These are phyloP conservation scores for Phyllotis vaccarum DNA, from an alignment of 2,797 vertebrate species.

Conservation along the genomic window DNA sequence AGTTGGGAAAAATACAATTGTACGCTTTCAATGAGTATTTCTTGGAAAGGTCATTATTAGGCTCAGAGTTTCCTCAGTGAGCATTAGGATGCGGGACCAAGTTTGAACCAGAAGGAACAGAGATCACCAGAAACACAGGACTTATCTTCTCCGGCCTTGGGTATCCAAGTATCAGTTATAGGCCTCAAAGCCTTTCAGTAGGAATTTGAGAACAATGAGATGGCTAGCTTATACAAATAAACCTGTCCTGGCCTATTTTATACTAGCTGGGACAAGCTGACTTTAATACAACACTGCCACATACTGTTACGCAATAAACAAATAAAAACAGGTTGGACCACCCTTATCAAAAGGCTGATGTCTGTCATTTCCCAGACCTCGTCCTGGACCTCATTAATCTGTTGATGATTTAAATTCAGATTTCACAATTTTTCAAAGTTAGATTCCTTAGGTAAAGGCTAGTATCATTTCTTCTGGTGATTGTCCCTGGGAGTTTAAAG, in stretches of 20 bases:
- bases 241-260: not conserved
- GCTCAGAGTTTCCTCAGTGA: not conserved
- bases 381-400: not conserved
- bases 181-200: not conserved
- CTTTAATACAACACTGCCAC: not conserved
- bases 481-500: not conserved
- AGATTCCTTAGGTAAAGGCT: not conserved
- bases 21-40: not conserved
- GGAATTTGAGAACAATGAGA: constrained; percentile 21
- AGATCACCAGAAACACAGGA: not conserved
- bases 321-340: not conserved
- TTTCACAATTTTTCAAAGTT: constrained; percentile 52
- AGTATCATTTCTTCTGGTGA: not conserved
- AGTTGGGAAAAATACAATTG: not conserved
- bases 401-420: not conserved
- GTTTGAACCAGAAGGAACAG: not conserved
- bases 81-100: not conserved
- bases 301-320: constrained; percentile 25
- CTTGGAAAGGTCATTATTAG: not conserved
- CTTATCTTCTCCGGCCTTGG: not conserved
- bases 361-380: not conserved
- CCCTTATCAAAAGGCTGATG: not conserved
- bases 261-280: not conserved
- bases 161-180: not conserved
- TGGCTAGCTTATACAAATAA: not conserved